Base-by-base conservation (phyloP, 2,797 vertebrate genomes). In the Acrocephalus scirpaceus region DNA sequence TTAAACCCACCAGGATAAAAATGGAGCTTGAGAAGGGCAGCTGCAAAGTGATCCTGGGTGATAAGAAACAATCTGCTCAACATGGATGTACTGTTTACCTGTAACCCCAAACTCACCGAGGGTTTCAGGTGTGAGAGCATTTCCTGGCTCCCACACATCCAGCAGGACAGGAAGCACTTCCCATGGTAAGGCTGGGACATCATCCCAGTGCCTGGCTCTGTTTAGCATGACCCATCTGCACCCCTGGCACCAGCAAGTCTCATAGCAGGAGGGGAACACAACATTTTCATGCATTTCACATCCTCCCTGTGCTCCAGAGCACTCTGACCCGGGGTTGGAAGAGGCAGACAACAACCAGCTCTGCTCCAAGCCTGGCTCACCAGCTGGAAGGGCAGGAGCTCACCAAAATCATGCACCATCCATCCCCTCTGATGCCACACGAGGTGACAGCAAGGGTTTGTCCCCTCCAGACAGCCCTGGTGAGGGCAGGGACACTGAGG, bases 61-160 rank as follows among this genome's bases (percentile, higher is more conserved):
- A 4, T 14, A 34, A 65, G 2, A 65, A 4, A 29, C 16, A 30
- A 20, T 1, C 13, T 2, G 10, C 13, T 50, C 44, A 16, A 3
- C 0, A 0, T 6, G 40, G 65, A n/a, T 25, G 32, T 10, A 13
- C 6, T 21, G n/a, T 26, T 51, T 9, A 72, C 9, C 65, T 44
- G 5, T 7, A 42, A 12, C 34, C 50, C 65, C 61, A 76, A 76
- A 32, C 0, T 4, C 11, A 3, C 8, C 0, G 0, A 92, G 64
- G 48, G 38, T 65, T 57, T 58, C 23, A 16, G 34, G 56, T 4
- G 4, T 50, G 56, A 38, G 30, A 81, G 54, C 18, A 36, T 78
- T 34, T 72, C 36, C 23, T 40, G 51, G 30, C 50, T 69, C 54
- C 73, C 42, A 42, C 1, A 16, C 12, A 26, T 16, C 57, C 79